Base-by-base conservation (phyloP, 2,113 vertebrate species). In the Australoheros scitulus region DNA sequence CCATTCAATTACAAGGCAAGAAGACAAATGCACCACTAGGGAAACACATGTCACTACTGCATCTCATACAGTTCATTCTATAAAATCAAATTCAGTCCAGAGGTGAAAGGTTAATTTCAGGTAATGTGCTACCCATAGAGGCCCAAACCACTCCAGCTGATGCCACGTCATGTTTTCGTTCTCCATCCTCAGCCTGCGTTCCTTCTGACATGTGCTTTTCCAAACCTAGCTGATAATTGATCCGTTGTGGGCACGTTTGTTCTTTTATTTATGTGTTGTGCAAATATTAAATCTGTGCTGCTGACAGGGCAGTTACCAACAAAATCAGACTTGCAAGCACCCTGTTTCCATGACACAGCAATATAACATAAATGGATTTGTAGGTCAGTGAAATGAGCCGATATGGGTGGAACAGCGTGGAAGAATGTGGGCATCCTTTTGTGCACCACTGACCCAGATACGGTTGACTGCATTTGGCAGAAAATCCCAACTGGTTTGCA, bases 41-140 rank as follows among this genome's bases (percentile, higher is more conserved):
- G 78, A 68, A 68, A 59, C 36, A 63, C n/a, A 11, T 61, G 13
- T 6, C 7, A 36, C 61, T 29, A 17, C 26, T 72, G 43, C 17
- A 52, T 52, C 17, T 32, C 24, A 52, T 1, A 1, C 18, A 72
- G 4, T 18, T 77, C 38, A 60, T 65, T 76, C 9, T 57, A 6
- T 32, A 18, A 11, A 52, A 9, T 72, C 2, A 52, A 34, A 77
- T 57, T 26, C n/a, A 79, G 0, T 32, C 17, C 14, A 32, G 20
- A 83, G 88, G 61, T 79, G 7, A 83, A 68, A 88, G 65, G 41
- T 85, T 84, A 5, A 80, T 52, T 8, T 15, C 34, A 86, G 76
- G 24, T 20, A 32, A 72, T 52, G 18, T 60, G 55, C 50, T 79
- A 15, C 52, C 76, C 50, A 18, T 14, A 26, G 8, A 59, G 52